These are phyloP conservation scores for Noctua janthina DNA, from an alignment of 2,888 invertebrate genomes.

Conservation along the genomic window DNA sequence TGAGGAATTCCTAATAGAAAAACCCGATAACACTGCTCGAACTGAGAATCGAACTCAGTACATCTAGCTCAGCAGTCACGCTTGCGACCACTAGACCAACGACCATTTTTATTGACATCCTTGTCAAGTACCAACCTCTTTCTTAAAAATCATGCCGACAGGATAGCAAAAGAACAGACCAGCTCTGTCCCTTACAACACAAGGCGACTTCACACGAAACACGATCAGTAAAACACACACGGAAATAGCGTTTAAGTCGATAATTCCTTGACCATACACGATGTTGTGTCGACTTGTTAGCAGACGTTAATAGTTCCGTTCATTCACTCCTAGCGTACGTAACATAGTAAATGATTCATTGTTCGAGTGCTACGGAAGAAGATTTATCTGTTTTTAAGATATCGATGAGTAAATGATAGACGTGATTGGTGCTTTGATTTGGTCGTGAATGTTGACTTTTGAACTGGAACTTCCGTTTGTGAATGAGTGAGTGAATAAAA, in stretches of 20 bases:
- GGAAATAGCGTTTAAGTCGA: conserved; percentile 43
- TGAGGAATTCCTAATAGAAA: not conserved
- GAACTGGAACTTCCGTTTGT: not conserved
- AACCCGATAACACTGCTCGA: too few relatives aligned
- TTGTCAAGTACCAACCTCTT: not conserved
- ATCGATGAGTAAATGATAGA: conserved; percentile 1
- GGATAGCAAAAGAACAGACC: not conserved
- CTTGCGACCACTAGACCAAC: not conserved
- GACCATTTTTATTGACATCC: not conserved
- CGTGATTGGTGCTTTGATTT: not conserved
- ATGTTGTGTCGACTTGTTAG: conserved; percentile 58
- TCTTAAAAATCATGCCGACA: not conserved
- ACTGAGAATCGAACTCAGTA: too few relatives aligned
- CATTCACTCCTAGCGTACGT: conserved; percentile 59
- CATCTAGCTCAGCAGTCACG: too few relatives aligned
- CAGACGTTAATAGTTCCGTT: conserved; percentile 60
- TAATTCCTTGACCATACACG: conserved; percentile 58
- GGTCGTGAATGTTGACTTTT: not conserved
- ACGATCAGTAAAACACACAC: conserved; percentile 43
- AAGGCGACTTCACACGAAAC: conserved; percentile 55
- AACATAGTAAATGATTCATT: conserved; percentile 61
- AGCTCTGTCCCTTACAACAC: not conserved
- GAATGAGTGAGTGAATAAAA: not conserved
- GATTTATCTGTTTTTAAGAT: conserved; percentile 17
- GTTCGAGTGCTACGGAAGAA: conserved; percentile 13